Evolutionary conservation across 2,113 vertebrate species (phyloP).

Genomic region (Sceloporus tristichus): DNA sequence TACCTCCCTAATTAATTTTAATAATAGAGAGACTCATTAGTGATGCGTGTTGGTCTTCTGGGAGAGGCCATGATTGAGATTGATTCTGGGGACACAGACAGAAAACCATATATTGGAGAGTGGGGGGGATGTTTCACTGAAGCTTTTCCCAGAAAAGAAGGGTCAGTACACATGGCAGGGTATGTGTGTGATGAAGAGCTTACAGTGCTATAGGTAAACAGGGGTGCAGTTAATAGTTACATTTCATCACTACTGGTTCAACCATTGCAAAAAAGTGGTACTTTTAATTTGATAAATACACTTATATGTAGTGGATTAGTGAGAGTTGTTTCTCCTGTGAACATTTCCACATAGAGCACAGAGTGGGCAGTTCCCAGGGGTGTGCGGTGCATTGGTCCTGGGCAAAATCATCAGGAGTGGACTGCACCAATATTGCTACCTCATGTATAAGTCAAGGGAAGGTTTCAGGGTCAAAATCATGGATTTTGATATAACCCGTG

Average conservation of each 20-base stretch:
- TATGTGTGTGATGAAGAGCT: background rate
- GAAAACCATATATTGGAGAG: background rate
- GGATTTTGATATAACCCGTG: too few species aligned
- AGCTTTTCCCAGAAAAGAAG: slow-evolving; percentile 2
- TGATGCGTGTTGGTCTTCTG: slow-evolving; percentile 34
- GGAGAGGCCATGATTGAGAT: slow-evolving; percentile 10
- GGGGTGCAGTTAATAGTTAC: background rate
- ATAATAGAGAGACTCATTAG: slow-evolving; percentile 58
- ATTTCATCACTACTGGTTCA: slow-evolving; percentile 24
- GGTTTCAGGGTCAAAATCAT: too few species aligned
- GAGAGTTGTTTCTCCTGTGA: slow-evolving; percentile 44
- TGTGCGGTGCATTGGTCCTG: too few species aligned
- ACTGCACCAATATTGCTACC: background rate
- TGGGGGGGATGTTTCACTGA: background rate
- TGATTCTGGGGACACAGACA: background rate
- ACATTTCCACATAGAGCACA: slow-evolving; percentile 56
- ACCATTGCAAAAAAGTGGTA: background rate
- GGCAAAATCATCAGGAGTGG: background rate
- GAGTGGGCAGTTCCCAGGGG: too few species aligned
- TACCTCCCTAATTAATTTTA: slow-evolving; percentile 69
- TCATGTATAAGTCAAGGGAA: too few species aligned
- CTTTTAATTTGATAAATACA: slow-evolving; percentile 11
- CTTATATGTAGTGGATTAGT: background rate
- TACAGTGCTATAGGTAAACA: rapidly evolving
- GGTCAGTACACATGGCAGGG: background rate